Conservation (phyloP, 2,888 invertebrate genomes). For the Plutella xylostella region DNA sequence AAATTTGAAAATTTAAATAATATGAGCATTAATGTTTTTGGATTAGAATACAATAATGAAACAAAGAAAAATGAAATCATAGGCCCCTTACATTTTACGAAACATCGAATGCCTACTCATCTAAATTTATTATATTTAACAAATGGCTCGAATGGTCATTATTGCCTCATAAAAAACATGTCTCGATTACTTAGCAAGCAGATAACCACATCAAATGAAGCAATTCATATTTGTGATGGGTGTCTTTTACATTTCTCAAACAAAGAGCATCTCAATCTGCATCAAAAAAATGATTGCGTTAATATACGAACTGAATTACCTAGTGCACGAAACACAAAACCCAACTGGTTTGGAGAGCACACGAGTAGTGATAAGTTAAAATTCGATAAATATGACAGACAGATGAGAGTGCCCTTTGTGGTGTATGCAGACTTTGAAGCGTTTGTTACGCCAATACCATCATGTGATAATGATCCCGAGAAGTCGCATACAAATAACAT, state of each 20-base stretch:
- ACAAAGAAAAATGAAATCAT: conserved; percentile 14
- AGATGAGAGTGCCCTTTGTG: conserved; percentile 19
- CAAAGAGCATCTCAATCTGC: conserved; percentile 10
- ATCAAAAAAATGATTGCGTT: conserved; percentile 15
- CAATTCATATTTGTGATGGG: conserved; percentile 16
- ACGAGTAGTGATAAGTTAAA: conserved; percentile 12
- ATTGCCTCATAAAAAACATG: conserved; percentile 22
- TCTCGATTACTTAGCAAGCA: conserved; percentile 20
- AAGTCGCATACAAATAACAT: conserved; percentile 19
- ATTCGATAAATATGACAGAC: conserved; percentile 16
- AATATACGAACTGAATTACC: conserved; percentile 17
- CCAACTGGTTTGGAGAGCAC: conserved; percentile 3
- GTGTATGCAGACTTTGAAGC: conserved; percentile 22
- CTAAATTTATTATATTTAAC: conserved; percentile 21
- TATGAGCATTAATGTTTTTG: conserved; percentile 24
- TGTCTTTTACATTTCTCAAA: conserved; percentile 15
- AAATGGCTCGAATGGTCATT: conserved; percentile 17
- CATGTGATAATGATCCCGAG: conserved; percentile 17
- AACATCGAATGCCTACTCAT: conserved; percentile 15
- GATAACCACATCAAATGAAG: conserved; percentile 9
- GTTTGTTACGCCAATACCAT: conserved; percentile 19
- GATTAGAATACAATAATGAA: conserved; percentile 20
- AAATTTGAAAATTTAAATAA: conserved; percentile 22
- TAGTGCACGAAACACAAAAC: background rate
- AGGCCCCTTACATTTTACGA: conserved; percentile 22